Evolutionary conservation across 1,140 invertebrate genomes (phyloP), one percentile per base, ranked within the genome.

Genomic region (Drosophila oshimai): DNA sequence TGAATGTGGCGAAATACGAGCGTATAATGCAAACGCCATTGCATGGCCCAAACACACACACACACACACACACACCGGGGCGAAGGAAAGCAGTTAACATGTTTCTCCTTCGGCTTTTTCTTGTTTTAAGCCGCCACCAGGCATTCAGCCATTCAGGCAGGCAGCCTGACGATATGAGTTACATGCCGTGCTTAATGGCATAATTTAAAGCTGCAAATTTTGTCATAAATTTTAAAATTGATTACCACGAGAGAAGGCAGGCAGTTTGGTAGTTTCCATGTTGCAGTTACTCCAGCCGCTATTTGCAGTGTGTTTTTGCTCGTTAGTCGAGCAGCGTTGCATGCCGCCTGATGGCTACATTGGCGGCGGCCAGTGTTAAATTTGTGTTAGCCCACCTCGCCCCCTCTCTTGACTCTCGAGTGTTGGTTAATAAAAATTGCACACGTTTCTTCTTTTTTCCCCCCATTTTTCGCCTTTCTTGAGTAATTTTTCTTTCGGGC

Each of bases 121-220:
- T 81, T 87, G 75, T 86, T 86, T 80, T 70, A 84, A 80, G 80
- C 80, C 81, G 81, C 77, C 81, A 83, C 57, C 70, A 69, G 71
- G 76, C 65, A 20, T 46, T 28, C 18, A 22, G 60, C 37, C 58
- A 28, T 42, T 26, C 61, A 24, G 41, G 13, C 55, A 29, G 54
- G 13, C 80, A 58, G 81, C 74, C 84, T 86, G 83, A 84, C 88
- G 83, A 88, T 90, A 90, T 90, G 83, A 90, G 83, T 90, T 90
- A 88, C 88, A 90, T 90, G 88, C 79, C 88, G 88, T 90, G 88
- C 84, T 90, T 90, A 90, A 90, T 90, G 89, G 88, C 84, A 90
- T 90, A 90, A 90, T 90, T 90, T 90, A 90, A 90, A 90, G 89
- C 89, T 90, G 89, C 89, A 90, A 90, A 90, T 90, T 90, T 90